Conservation (phyloP, 1,140 invertebrate species). For the Pseudoatta argentina region DNA sequence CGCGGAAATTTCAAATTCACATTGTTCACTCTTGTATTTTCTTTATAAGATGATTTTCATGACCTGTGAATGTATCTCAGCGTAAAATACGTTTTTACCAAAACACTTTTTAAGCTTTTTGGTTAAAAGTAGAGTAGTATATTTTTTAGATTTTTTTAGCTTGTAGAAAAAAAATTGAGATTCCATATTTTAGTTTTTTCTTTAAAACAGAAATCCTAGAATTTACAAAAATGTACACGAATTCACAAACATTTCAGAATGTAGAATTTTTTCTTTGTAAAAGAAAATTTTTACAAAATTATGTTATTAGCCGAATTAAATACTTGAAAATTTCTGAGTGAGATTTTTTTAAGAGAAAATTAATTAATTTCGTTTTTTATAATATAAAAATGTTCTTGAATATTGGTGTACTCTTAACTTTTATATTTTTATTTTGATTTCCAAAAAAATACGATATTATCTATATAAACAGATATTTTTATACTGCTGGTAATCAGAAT, state of each 20-base stretch:
- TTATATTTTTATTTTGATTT: background rate
- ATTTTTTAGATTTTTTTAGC: background rate
- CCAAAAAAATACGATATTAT: background rate
- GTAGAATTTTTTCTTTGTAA: background rate
- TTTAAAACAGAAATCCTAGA: background rate
- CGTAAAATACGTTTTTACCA: background rate
- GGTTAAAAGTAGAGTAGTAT: background rate
- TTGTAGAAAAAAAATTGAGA: background rate
- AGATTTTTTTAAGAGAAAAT: background rate
- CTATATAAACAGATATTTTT: background rate
- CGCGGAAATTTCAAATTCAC: slow-evolving; percentile 48
- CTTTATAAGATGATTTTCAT: background rate
- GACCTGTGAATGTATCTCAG: background rate
- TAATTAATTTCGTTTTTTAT: background rate
- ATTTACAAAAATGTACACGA: no score
- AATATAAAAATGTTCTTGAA: background rate
- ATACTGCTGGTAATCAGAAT: background rate
- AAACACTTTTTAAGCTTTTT: slow-evolving; percentile 5
- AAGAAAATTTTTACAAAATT: background rate
- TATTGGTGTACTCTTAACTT: background rate
- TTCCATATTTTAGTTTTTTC: background rate
- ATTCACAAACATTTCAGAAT: background rate
- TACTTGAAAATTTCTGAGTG: background rate
- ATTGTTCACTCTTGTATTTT: background rate
- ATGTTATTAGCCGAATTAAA: background rate